Evolutionary conservation across 2,888 invertebrate species (phyloP), one percentile per base, ranked within the genome.

Genomic region (Epsilonema sp.): DNA sequence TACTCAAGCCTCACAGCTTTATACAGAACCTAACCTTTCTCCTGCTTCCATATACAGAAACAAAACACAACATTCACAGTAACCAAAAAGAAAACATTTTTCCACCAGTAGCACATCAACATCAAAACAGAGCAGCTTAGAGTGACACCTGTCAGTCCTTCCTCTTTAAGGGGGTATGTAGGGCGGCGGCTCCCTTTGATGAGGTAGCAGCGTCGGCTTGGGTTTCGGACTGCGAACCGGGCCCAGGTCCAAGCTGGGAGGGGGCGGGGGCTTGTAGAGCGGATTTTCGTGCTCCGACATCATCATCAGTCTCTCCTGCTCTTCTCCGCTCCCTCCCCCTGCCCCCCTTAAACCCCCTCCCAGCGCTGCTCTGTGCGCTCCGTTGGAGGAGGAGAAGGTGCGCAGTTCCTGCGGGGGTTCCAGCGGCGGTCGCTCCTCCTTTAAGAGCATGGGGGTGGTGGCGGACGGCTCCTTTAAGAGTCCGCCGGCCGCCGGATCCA

Each of bases 81-180:
- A n/a, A n/a, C n/a, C n/a, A n/a, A n/a, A n/a, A n/a, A n/a, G n/a
- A n/a, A n/a, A n/a, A n/a, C n/a, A n/a, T n/a, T n/a, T n/a, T n/a
- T n/a, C n/a, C n/a, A n/a, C n/a, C n/a, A n/a, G n/a, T n/a, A n/a
- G n/a, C n/a, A n/a, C n/a, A n/a, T n/a, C n/a, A n/a, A n/a, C n/a
- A n/a, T n/a, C n/a, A n/a, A n/a, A 8, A 31, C 31, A 31, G 8
- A 31, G 31, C 31, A 31, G 16, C 8, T 31, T 8, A 8, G 31
- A 16, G 16, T 11, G 31, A 31, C 31, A 31, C 8, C 16, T 31
- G 31, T 31, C 31, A 31, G 31, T n/a, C n/a, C n/a, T n/a, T n/a
- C n/a, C n/a, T n/a, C n/a, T n/a, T n/a, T 89, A 90, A 70, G 90
- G 90, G 58, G 90, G 89, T 60, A 90, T 89, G 70, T 92, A 90